Conservation (phyloP, 2,113 vertebrate species). For the Echinops telfairi region DNA sequence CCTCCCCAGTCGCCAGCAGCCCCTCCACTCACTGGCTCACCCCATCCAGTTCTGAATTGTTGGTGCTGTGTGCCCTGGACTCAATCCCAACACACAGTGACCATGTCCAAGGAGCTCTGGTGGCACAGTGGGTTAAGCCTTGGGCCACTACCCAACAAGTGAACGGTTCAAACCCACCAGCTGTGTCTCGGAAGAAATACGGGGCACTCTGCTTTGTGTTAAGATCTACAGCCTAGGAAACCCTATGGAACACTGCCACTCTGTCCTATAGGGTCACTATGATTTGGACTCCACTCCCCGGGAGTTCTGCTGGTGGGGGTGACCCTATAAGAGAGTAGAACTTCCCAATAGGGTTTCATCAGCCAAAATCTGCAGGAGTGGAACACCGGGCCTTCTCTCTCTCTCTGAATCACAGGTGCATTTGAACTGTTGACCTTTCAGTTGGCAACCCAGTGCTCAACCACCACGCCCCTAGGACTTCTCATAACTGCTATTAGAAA, state of each 20-base stretch:
- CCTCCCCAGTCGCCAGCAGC: neutral
- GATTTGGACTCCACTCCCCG: no score
- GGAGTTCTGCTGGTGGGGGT: neutral
- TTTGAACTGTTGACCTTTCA: neutral
- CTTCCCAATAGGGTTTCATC: neutral
- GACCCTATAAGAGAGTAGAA: neutral
- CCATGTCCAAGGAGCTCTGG: no score
- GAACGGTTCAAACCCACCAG: no score
- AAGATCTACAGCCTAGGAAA: no score
- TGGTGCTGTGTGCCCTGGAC: no score
- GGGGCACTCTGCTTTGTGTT: no score
- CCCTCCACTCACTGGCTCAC: neutral
- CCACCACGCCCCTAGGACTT: neutral
- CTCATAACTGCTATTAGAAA: neutral
- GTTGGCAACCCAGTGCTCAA: neutral
- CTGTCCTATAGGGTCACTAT: no score
- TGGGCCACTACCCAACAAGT: no score
- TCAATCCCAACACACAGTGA: no score
- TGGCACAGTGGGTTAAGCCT: no score
- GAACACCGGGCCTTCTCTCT: neutral
- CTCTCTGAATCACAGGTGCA: neutral
- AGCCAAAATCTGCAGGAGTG: neutral
- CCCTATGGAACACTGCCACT: no score
- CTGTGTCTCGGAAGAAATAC: no score
- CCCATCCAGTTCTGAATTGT: neutral